Base-by-base conservation (phyloP, 2,113 vertebrate species). In the Hassar affinis region DNA sequence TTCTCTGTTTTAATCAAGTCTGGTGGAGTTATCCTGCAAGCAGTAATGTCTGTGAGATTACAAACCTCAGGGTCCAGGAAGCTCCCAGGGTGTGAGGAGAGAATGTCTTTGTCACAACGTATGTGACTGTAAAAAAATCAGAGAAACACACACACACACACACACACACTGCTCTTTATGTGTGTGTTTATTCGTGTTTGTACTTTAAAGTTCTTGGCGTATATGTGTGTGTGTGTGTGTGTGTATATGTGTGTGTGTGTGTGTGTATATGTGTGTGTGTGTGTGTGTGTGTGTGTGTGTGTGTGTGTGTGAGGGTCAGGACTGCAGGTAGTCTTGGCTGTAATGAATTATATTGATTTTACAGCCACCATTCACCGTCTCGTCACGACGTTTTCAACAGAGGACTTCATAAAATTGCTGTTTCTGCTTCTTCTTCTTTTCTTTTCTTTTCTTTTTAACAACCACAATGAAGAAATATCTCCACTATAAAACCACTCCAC, bases 281-380 rank as follows among this genome's bases (percentile, higher is more conserved):
- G 72, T 75, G 20, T 81, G 68, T 47, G 68, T 45, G 68, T 45
- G 68, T 71, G 68, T 71, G 68, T 45, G 68, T 71, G 69, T 47
- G 42, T 15, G 69, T 38, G 3, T 79, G 86, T 85, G 81, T 18
- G 30, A 84, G 86, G 93, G 92, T 94, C 93, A 92, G 71, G 85
- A 80, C 74, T 85, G 87, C 84, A 92, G 90, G 86, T 90, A 92
- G 89, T 89, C 90, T 85, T 84, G 91, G 91, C 92, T 93, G 91
- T 93, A 94, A 94, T 94, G 92, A 94, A 94, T 92, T 92, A 89
- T 94, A 95, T 94, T 93, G 93, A 95, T 95, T 94, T 93, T 89
- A 91, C 88, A 91, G 91, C 88, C 90, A 88, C 89, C 89, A 93
- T 93, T 93, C 92, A 93, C 92, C 91, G 90, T 90, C 87, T 91